Base-by-base conservation (phyloP, 2,888 invertebrate species). In the Parascotia fuliginaria region DNA sequence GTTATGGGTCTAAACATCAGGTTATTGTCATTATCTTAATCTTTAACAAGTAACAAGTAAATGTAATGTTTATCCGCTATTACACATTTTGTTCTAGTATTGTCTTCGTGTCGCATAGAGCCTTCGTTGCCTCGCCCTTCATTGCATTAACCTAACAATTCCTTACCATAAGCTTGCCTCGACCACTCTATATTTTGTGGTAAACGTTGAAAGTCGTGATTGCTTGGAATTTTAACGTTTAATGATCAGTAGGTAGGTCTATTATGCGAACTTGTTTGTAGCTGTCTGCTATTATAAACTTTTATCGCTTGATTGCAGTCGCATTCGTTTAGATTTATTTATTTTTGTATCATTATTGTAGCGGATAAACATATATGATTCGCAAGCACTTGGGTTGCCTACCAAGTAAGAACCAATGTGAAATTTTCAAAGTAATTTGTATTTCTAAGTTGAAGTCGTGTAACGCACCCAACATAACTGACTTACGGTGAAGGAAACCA, bases 101-200 rank as follows among this genome's bases (percentile, higher is more conserved):
- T 53, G 28, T 53, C 15, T 44, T 66, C 70, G 67, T 67, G 67
- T 63, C 41, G 37, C 43, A 45, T 51, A 41, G n/a, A 62, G 58
- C 69, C 69, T 70, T 69, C 71, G 37, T 42, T 54, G 51, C 51
- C 13, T 49, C 39, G 65, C 65, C 68, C 68, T 67, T 68, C 61
- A 52, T 56, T 53, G 39, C 59, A 57, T 55, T 57, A 55, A 54
- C 44, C 38, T 46, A 44, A 58, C 58, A 41, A 47, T 59, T 54
- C 53, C 41, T 42, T 46, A 56, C 59, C 55, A 53, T 67, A 51
- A 40, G 53, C 54, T 65, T 56, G 49, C 50, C 54, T 39, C 51
- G 62, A 57, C 48, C 40, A 52, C 24, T 57, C 41, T 44, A 52
- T 51, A 46, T 55, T 45, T 64, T 69, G 68, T 45, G 71, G 69